Conservation (phyloP, 2,888 invertebrate species). For the Podotricha telesiphe region DNA sequence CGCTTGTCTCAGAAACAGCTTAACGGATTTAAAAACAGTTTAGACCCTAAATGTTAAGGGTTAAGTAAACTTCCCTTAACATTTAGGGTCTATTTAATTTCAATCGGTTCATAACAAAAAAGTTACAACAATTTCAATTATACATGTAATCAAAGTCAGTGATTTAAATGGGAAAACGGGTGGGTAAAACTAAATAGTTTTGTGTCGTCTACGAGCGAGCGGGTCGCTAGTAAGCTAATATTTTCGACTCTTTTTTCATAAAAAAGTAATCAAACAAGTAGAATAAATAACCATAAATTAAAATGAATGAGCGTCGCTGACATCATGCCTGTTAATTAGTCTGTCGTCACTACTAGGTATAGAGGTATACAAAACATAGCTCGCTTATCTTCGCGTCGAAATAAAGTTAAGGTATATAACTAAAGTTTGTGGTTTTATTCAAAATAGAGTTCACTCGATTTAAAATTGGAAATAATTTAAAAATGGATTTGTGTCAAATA, state of each 20-base stretch:
- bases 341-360: constrained; percentile 18
- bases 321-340: constrained; percentile 39
- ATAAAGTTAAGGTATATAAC: background rate
- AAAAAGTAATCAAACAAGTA: constrained; percentile 1
- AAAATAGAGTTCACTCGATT: background rate
- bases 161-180: too few species aligned
- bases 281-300: constrained; percentile 33
- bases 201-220: too few species aligned
- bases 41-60: too few species aligned
- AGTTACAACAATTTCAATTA: too few species aligned
- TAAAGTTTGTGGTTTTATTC: background rate
- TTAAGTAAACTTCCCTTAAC: too few species aligned
- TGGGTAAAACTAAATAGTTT: too few species aligned
- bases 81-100: too few species aligned
- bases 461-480: background rate
- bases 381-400: background rate
- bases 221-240: background rate
- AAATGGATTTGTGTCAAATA: background rate
- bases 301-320: constrained; percentile 36
- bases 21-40: too few species aligned
- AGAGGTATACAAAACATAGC: constrained; percentile 18
- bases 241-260: background rate
- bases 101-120: too few species aligned
- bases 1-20: too few species aligned
- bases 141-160: too few species aligned